A percentile compares a stretch with the other conserved stretches of the same genome.
phyloP scores from a whole-genome alignment of 92 coral and sea anemone genomes.

The Porites rus region DNA sequence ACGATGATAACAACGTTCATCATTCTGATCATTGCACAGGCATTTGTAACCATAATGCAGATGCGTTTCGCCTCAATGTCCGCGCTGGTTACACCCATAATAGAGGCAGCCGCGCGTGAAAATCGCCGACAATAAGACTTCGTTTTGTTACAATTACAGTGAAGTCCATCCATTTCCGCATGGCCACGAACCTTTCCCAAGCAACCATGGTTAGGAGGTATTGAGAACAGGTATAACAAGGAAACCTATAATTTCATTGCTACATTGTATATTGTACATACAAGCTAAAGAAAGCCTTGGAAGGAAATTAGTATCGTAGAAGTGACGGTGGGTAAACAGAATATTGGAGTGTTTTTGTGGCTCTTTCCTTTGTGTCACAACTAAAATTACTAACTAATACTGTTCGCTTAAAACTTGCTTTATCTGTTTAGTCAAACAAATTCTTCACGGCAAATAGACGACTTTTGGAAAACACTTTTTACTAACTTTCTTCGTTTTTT shows the following conservation, averaged over 20 bases:
- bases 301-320: neutral
- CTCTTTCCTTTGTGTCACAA: neutral
- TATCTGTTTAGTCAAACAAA: too few relatives aligned
- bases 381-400: too few relatives aligned
- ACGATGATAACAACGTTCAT: neutral
- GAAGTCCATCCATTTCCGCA: neutral
- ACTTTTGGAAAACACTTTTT: too few relatives aligned
- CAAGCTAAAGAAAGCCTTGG: neutral
- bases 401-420: too few relatives aligned
- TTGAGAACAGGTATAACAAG: neutral
- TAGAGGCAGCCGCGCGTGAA: neutral
- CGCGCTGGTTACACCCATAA: too few relatives aligned
- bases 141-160: neutral
- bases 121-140: neutral
- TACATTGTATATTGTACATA: neutral
- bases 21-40: too few relatives aligned
- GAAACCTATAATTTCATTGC: neutral
- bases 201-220: neutral
- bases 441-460: too few relatives aligned
- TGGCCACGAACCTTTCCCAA: constrained; percentile 5
- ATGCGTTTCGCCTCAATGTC: neutral
- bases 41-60: neutral
- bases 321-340: neutral
- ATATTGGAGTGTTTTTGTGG: neutral
- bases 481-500: too few relatives aligned